Percentiles rank a stretch among this genome's conserved stretches.
Evolutionary conservation across 2,888 invertebrate genomes (phyloP).

Genomic region (Belgica antarctica): DNA sequence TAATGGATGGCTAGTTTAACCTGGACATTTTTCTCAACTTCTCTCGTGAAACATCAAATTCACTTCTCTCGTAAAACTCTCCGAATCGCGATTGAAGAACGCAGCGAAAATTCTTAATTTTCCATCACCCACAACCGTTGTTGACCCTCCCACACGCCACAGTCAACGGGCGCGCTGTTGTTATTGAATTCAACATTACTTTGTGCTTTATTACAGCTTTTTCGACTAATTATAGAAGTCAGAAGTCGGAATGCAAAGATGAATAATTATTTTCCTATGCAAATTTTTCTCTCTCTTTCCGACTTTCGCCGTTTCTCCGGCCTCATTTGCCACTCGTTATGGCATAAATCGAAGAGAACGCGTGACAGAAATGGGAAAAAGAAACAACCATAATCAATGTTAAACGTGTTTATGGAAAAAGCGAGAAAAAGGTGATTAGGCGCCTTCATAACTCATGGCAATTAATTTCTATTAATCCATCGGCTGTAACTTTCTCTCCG

Average conservation of each 20-base stretch:
- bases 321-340: not conserved
- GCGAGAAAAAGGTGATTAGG: not conserved
- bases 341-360: not conserved
- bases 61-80: too few species aligned
- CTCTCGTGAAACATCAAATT: too few species aligned
- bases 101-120: too few species aligned
- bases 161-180: not conserved
- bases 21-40: too few species aligned
- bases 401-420: not conserved
- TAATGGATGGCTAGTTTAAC: too few species aligned
- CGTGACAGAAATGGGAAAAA: not conserved
- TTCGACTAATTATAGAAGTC: conserved; percentile 6
- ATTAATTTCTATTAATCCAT: not conserved
- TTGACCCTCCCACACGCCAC: too few species aligned
- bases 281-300: not conserved
- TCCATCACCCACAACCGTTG: not conserved
- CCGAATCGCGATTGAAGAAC: too few species aligned
- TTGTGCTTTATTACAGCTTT: conserved; percentile 4
- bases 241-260: not conserved
- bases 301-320: too few species aligned
- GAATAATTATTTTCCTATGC: not conserved
- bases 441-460: not conserved
- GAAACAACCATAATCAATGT: not conserved
- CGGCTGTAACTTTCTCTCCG: not conserved
- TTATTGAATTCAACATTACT: not conserved